Evolutionary conservation across 1,140 invertebrate species (phyloP).

Genomic region (Trachymyrmex septentrionalis): DNA sequence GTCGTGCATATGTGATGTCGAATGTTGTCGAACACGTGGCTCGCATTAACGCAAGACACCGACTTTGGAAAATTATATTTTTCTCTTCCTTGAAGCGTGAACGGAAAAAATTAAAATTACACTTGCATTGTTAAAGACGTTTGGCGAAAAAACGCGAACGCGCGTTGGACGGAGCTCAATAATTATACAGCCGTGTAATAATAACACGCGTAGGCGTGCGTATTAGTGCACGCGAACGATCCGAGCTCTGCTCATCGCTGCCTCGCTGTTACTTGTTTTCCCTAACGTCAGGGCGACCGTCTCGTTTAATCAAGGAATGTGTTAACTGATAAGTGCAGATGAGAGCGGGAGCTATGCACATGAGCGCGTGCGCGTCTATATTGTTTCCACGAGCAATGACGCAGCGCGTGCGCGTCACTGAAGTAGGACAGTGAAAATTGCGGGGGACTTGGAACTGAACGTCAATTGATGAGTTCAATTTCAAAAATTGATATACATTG

Average conservation of each 20-base stretch:
- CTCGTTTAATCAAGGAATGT: conserved; percentile 63
- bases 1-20: not conserved
- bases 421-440: conserved; percentile 17
- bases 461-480: not conserved
- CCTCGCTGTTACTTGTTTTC: conserved; percentile 59
- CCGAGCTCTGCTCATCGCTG: conserved; percentile 27
- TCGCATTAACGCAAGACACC: conserved; percentile 10
- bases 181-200: conserved; percentile 47
- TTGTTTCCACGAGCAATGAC: conserved; percentile 31
- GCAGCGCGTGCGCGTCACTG: not conserved
- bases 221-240: not conserved
- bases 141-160: conserved; percentile 20
- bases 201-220: not conserved
- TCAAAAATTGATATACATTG: not conserved
- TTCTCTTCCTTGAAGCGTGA: not conserved
- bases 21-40: conserved; percentile 2
- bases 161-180: conserved; percentile 36
- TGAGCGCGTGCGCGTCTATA: conserved; percentile 46
- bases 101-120: conserved; percentile 10
- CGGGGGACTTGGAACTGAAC: not conserved
- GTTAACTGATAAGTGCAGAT: conserved; percentile 64
- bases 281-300: conserved; percentile 55
- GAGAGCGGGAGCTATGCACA: conserved; percentile 40
- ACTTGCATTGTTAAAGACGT: not conserved
- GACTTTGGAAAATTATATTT: not conserved